Conservation (phyloP, 2,797 vertebrate genomes). For the Alexandromys oeconomus region DNA sequence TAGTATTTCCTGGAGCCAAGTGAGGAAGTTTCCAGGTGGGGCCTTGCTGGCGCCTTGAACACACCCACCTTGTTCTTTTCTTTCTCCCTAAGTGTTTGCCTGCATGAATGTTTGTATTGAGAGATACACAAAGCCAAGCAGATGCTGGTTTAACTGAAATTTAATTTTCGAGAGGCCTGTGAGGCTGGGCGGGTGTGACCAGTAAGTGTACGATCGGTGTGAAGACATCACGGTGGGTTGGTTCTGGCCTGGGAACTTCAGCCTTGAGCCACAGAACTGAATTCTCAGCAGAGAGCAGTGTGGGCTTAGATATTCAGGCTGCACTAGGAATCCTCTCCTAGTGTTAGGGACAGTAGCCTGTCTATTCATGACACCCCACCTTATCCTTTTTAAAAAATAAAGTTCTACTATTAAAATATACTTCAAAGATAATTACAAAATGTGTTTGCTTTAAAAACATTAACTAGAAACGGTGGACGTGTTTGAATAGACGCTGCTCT, state of each 20-base stretch:
- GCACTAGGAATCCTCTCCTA: not conserved
- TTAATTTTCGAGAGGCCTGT: not conserved
- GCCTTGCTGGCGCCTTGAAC: not conserved
- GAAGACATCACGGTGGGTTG: not conserved
- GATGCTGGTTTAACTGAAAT: not conserved
- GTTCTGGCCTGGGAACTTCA: not conserved
- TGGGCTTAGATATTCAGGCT: not conserved
- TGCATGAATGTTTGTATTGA: conserved; percentile 10
- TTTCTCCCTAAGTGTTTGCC: not conserved
- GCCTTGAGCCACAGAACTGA: not conserved
- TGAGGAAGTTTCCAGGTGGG: not conserved
- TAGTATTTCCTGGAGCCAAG: conserved; percentile 16
- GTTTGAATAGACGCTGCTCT: not conserved
- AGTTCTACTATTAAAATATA: conserved; percentile 45
- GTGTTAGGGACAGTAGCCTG: not conserved
- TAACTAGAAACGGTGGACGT: not conserved
- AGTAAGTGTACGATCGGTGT: not conserved
- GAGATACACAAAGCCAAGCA: not conserved
- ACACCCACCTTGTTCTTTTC: conserved; percentile 20
- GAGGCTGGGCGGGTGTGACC: not conserved
- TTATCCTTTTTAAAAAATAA: not conserved
- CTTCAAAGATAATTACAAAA: conserved; percentile 30
- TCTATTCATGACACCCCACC: not conserved
- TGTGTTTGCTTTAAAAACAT: not conserved
- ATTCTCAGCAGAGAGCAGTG: not conserved